Base-by-base conservation (phyloP, 2,113 vertebrate genomes). In the Empidonax alnorum region DNA sequence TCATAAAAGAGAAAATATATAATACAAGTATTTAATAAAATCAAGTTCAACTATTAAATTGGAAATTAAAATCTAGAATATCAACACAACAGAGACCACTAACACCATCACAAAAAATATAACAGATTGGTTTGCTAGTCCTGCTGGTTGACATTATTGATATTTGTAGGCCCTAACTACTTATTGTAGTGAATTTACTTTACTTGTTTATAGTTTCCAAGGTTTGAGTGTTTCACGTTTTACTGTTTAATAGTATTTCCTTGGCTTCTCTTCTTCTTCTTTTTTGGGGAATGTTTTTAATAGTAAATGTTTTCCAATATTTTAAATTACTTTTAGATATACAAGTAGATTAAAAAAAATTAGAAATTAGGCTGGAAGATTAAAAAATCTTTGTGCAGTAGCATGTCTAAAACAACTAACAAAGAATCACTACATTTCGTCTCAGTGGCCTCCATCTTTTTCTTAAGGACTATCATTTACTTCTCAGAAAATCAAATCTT, bases 21-120 rank as follows among this genome's bases (percentile, higher is more conserved):
- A 84, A 59, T 75, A 47, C 33, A 44, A 46, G 41, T 77, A 81
- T 92, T 97, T 89, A 91, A 87, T 92, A 92, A 92, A 92, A 87
- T 74, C 61, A 78, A 52, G 47, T 87, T 81, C 42, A 61, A 10
- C 65, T 89, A 56, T 92, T 89, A 63, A 71, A 49, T 12, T 87
- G 56, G 65, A 78, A 89, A 89, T 47, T 28, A 86, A 96, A 95
- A 84, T 67, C 33, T 62, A 39, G 76, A 44, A 15, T 81, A 89
- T n/a, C 63, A 72, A n/a, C 50, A 69, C 68, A 87, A 67, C 10
- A 68, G 52, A 87, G 69, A 69, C 77, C 24, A 61, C 74, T 96
- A 73, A 39, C 41, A 68, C 41, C 25, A 33, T 87, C 58, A 89
- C 37, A 91, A 75, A 87, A 87, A 93, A 62, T 56, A n/a, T 7